phyloP scores from a whole-genome alignment of 1,140 invertebrate genomes.

The Drosophila dunni region DNA sequence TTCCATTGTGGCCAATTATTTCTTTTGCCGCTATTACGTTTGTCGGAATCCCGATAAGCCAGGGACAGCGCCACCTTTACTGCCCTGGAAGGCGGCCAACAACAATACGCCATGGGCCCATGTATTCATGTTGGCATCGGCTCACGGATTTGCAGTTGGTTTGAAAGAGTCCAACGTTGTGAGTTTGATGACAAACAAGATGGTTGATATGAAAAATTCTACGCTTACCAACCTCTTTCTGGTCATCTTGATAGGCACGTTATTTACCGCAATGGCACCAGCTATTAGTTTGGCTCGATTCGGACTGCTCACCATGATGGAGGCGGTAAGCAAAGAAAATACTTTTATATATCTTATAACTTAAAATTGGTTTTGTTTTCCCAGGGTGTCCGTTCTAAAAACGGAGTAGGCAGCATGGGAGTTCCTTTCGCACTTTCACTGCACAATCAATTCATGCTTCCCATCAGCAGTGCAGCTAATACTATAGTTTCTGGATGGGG shows the following conservation, averaged over 20 bases:
- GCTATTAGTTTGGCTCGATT: not conserved
- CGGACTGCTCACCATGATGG: conserved; percentile 11
- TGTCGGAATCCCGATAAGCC: conserved; percentile 39
- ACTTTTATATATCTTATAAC: not conserved
- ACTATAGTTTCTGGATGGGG: conserved; percentile 54
- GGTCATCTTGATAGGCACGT: conserved; percentile 5
- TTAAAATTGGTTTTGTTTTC: not conserved
- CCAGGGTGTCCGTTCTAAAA: not conserved
- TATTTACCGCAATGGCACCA: conserved; percentile 29
- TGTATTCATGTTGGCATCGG: conserved; percentile 56
- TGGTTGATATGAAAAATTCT: not conserved
- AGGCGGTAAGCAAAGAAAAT: conserved; percentile 25
- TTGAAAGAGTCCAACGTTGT: not conserved
- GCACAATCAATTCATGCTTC: conserved; percentile 61
- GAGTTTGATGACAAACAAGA: not conserved
- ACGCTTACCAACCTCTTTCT: not conserved
- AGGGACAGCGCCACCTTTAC: conserved; percentile 32
- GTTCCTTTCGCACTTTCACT: conserved; percentile 40
- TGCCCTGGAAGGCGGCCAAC: conserved; percentile 50
- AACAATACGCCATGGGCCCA: conserved; percentile 51
- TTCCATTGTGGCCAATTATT: conserved; percentile 48
- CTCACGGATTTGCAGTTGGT: not conserved
- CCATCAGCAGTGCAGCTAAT: conserved; percentile 39
- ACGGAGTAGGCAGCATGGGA: conserved; percentile 1
- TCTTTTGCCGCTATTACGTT: conserved; percentile 59